Base-by-base conservation (phyloP, 2,888 invertebrate species). In the Xestia rhomboidea region DNA sequence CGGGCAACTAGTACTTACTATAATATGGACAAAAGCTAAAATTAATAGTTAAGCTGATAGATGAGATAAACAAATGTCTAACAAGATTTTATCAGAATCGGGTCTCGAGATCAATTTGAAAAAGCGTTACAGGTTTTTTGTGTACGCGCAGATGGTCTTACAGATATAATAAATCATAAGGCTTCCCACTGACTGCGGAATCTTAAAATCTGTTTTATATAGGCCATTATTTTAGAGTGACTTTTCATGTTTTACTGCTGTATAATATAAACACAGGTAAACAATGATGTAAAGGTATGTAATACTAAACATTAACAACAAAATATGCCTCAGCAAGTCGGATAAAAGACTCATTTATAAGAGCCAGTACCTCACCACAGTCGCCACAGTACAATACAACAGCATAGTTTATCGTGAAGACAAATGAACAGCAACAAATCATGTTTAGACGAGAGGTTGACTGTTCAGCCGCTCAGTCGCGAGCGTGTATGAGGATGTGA, bases 361-460 rank as follows among this genome's bases (percentile, higher is more conserved):
- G 67, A 77, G 73, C 60, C 57, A 60, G 73, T 82, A 77, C 76
- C 68, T 76, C 73, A 67, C 49, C 67, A 75, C 78, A 68, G 72
- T 76, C 73, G 63, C 64, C 62, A 73, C 77, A 63, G 68, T 66
- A 83, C 78, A 77, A 77, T 81, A 76, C 86, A 83, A 85, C 75
- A 83, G 67, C 80, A 79, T 72, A 83, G 82, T 87, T 88, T 86
- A 88, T 84, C 83, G 81, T 66, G 82, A 87, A 91, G 92, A 93
- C 92, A 93, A 93, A 95, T 93, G 91, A 87, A 88, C 89, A 86
- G 87, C 91, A 85, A 95, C 93, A 93, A 94, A 94, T 95, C 94
- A 94, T 92, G 93, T 93, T 94, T 93, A 93, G 93, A 93, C 84
- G 92, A 92, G 90, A 91, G 87, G 83, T 85, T 87, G 90, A 88